Evolutionary conservation across 2,113 vertebrate genomes (phyloP).

Genomic region (Ibidorhyncha struthersii): DNA sequence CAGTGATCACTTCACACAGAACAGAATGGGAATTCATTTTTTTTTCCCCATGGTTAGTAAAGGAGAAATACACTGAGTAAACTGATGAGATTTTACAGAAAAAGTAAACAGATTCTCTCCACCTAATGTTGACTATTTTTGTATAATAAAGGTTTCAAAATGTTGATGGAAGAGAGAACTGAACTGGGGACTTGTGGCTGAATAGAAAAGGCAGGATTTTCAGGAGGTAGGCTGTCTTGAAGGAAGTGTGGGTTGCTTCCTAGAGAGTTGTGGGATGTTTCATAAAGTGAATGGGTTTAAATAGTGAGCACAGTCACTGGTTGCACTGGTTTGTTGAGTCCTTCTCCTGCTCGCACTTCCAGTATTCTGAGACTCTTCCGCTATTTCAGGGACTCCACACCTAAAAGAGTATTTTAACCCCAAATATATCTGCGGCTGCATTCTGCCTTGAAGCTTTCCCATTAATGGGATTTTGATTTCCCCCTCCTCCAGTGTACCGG

Average conservation of each 20-base stretch:
- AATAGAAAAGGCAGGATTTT: neutral
- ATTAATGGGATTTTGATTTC: neutral
- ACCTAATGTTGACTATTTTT: neutral
- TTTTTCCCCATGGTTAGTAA: neutral
- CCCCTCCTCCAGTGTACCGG: neutral
- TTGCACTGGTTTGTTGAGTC: neutral
- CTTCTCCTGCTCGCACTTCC: neutral
- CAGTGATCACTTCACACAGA: neutral
- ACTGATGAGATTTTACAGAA: neutral
- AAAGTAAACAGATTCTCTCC: neutral
- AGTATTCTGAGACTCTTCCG: neutral
- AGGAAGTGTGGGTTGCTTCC: neutral
- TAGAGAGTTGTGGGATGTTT: neutral
- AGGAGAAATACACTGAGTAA: neutral
- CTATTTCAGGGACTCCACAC: neutral
- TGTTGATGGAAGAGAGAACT: neutral
- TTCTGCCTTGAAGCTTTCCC: neutral
- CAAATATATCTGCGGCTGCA: neutral
- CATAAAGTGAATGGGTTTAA: neutral
- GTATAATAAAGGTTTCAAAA: neutral
- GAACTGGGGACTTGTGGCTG: neutral
- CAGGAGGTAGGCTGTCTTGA: neutral
- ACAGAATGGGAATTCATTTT: neutral
- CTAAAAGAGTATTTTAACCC: neutral
- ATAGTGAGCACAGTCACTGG: neutral